Evolutionary conservation across 2,888 invertebrate genomes (phyloP).

Genomic region (Thymelicus sylvestris): DNA sequence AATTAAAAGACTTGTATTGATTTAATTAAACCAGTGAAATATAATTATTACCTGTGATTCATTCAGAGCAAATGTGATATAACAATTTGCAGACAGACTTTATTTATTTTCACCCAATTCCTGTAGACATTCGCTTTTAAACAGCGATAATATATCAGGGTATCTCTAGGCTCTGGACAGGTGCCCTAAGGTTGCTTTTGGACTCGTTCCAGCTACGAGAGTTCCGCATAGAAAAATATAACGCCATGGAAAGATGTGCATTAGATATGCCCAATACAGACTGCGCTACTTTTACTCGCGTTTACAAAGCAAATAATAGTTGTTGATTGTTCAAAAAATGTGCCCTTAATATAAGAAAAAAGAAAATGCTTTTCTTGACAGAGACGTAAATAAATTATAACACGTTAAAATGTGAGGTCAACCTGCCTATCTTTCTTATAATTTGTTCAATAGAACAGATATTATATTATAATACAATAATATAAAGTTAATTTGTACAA

Average conservation of each 20-base stretch:
- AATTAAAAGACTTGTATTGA: no score
- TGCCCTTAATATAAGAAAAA: no score
- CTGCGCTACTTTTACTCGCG: neutral
- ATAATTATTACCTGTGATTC: neutral
- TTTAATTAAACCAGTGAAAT: no score
- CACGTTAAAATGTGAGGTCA: no score
- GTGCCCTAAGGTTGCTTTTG: conserved; percentile 53
- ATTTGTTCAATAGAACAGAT: no score
- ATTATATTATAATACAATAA: no score
- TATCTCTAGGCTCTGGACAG: conserved; percentile 56
- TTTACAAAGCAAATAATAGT: neutral
- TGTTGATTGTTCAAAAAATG: no score
- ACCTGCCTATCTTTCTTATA: no score
- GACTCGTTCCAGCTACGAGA: conserved; percentile 27
- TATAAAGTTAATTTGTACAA: no score
- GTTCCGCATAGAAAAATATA: conserved; percentile 29
- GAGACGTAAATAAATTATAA: no score
- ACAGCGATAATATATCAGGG: conserved; percentile 47
- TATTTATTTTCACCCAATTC: neutral
- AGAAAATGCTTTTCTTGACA: no score
- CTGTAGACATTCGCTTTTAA: conserved; percentile 38
- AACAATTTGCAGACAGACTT: neutral
- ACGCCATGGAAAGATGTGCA: conserved; percentile 29
- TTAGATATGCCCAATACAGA: conserved; percentile 17
- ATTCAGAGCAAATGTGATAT: neutral